These are phyloP conservation scores for Canis aureus DNA, from an alignment of 2,113 vertebrate species.

Conservation along the genomic window DNA sequence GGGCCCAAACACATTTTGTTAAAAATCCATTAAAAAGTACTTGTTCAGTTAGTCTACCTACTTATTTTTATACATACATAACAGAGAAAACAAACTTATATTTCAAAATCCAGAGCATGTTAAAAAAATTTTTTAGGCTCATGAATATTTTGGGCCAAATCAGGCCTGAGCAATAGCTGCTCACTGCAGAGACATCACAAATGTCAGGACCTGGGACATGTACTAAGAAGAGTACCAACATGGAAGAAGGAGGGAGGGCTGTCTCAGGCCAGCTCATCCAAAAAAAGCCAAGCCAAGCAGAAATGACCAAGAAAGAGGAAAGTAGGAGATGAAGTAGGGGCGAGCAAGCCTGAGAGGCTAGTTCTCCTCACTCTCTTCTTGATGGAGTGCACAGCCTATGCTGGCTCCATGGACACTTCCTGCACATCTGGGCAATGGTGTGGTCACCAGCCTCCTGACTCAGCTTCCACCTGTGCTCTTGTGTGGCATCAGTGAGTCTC, in stretches of 20 bases:
- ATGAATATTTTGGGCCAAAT: neutral
- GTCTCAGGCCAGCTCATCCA: neutral
- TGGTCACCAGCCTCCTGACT: neutral
- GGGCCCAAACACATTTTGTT: neutral
- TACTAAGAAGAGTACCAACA: neutral
- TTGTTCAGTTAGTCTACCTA: neutral
- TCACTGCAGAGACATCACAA: neutral
- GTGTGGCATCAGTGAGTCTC: fast-evolving
- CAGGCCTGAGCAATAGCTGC: fast-evolving
- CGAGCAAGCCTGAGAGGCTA: neutral
- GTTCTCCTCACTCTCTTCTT: neutral
- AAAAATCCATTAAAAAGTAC: neutral
- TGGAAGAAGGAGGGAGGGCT: neutral
- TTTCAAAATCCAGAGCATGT: neutral
- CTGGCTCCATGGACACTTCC: neutral
- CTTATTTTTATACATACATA: neutral
- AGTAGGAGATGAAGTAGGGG: neutral
- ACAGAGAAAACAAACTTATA: neutral
- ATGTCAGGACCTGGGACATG: neutral
- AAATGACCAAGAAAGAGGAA: neutral
- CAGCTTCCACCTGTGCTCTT: neutral
- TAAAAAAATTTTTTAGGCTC: neutral
- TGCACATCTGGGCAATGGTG: fast-evolving
- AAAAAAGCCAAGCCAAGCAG: neutral
- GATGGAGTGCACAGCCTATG: too few relatives aligned